Conservation (phyloP, 2,113 vertebrate species). For the Dromaius novaehollandiae region DNA sequence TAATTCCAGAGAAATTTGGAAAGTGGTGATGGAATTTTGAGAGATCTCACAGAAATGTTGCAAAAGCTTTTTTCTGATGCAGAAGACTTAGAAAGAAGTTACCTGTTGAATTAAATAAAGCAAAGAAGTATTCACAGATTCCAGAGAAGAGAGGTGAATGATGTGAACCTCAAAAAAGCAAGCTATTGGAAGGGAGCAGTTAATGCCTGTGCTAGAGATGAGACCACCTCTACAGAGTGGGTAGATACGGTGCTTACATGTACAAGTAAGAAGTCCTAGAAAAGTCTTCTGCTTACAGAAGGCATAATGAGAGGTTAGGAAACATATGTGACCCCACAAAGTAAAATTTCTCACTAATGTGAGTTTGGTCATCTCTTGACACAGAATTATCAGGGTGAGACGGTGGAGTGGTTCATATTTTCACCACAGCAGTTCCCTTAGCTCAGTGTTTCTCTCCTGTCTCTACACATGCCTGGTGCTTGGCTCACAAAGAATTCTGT, state of each 20-base stretch:
- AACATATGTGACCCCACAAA: neutral
- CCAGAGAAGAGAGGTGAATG: neutral
- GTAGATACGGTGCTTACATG: neutral
- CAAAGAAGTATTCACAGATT: neutral
- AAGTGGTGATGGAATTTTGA: neutral
- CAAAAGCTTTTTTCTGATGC: neutral
- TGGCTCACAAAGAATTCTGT: neutral
- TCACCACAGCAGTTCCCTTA: fast-evolving
- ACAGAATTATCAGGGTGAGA: neutral
- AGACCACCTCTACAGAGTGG: neutral
- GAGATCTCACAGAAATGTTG: neutral
- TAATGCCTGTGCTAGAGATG: neutral
- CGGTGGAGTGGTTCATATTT: neutral
- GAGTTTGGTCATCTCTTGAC: neutral
- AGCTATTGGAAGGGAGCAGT: neutral
- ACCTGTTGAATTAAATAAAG: neutral
- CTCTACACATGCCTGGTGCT: neutral
- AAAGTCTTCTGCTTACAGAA: neutral
- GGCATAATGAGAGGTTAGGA: neutral
- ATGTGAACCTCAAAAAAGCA: neutral
- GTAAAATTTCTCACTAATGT: neutral
- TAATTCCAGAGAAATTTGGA: conserved; percentile 28
- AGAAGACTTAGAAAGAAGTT: neutral
- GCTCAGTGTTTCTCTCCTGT: neutral
- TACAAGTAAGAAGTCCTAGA: neutral